Evolutionary conservation across 2,113 vertebrate species (phyloP).

Genomic region (Actinemys pallida): DNA sequence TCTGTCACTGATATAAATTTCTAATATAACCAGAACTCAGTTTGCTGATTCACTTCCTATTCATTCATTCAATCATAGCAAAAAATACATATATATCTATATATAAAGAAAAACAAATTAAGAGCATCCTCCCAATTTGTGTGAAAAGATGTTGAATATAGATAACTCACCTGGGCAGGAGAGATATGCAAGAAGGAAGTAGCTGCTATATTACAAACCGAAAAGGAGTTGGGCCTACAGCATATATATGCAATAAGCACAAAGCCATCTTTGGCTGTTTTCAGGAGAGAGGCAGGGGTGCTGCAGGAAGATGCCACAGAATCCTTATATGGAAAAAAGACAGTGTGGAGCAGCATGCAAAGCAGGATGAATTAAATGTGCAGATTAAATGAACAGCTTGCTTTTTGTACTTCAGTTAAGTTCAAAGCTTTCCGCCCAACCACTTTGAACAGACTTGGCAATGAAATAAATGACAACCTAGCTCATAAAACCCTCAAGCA

Average conservation of each 20-base stretch:
- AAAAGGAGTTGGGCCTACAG: constrained; percentile 52
- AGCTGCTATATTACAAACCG: constrained; percentile 18
- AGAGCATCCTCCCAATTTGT: background rate
- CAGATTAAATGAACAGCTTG: constrained; percentile 81
- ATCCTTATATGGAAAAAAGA: constrained; percentile 82
- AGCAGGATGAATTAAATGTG: constrained; percentile 79
- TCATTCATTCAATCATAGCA: constrained; percentile 7
- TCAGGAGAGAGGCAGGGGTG: constrained; percentile 76
- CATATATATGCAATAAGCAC: constrained; percentile 59
- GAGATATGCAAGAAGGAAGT: background rate
- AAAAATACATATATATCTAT: constrained; percentile 7
- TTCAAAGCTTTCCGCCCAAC: constrained; percentile 71
- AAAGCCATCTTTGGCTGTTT: constrained; percentile 77
- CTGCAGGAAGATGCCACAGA: constrained; percentile 71
- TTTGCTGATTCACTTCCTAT: constrained; percentile 48
- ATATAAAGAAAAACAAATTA: constrained; percentile 31
- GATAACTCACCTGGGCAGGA: constrained; percentile 72
- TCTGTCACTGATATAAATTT: background rate
- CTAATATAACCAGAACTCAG: constrained; percentile 37
- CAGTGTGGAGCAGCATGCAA: constrained; percentile 76
- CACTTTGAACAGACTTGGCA: constrained; percentile 49
- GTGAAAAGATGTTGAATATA: background rate
- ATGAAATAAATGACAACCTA: constrained; percentile 59
- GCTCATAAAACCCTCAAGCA: background rate
- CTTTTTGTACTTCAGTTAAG: constrained; percentile 73